phyloP scores from a whole-genome alignment of 2,888 invertebrate genomes.

The Autographa pulchrina region DNA sequence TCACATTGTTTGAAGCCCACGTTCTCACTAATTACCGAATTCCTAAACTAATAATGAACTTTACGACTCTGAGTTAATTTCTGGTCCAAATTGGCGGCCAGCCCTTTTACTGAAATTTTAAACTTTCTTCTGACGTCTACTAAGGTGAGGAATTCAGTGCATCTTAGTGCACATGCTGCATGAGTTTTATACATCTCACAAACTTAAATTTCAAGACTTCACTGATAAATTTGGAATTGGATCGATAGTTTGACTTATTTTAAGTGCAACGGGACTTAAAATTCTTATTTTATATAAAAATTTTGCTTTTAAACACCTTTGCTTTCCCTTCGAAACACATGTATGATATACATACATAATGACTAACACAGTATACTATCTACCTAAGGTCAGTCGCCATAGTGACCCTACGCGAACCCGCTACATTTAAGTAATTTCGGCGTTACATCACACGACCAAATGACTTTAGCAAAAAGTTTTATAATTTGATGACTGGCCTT shows the following conservation, averaged over 20 bases:
- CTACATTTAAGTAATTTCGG: conserved; percentile 36
- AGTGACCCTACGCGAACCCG: conserved; percentile 36
- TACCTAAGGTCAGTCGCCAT: conserved; percentile 31
- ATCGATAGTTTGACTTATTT: too few species aligned
- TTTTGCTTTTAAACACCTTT: not conserved
- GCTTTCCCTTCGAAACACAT: not conserved
- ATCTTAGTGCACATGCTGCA: too few species aligned
- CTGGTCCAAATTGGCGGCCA: not conserved
- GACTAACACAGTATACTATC: not conserved
- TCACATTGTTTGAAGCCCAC: conserved; percentile 19
- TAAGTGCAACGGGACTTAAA: too few species aligned
- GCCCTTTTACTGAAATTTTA: not conserved
- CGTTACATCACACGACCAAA: conserved; percentile 46
- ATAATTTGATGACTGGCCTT: conserved; percentile 31
- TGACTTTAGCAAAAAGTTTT: conserved; percentile 39
- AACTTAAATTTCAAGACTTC: too few species aligned
- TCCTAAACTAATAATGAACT: conserved; percentile 8
- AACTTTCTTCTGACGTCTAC: too few species aligned
- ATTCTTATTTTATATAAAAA: too few species aligned
- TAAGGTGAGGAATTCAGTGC: too few species aligned
- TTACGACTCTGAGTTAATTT: not conserved
- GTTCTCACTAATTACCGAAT: conserved; percentile 26
- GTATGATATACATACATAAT: not conserved
- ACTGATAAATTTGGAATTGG: too few species aligned
- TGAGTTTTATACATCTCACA: too few species aligned